phyloP scores from a whole-genome alignment of 2,113 vertebrate genomes.

The Gymnobelideus leadbeateri region DNA sequence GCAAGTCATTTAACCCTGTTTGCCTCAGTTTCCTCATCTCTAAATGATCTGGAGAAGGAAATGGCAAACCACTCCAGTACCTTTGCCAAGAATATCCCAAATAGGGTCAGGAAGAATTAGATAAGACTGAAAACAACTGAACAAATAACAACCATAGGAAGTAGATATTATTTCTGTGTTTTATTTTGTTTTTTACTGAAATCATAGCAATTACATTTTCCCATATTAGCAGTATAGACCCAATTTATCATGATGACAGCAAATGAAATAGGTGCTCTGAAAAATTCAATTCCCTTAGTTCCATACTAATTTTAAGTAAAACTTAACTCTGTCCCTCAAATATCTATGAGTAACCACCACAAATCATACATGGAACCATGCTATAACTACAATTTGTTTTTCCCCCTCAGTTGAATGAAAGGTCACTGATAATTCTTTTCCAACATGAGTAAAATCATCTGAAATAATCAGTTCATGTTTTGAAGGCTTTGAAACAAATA shows the following conservation, averaged over 20 bases:
- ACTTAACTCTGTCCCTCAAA: not conserved
- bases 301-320: not conserved
- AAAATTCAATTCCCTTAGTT: not conserved
- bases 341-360: not conserved
- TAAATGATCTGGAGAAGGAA: not conserved
- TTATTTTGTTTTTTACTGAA: not conserved
- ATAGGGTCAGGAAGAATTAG: not conserved
- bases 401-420: conserved; percentile 46
- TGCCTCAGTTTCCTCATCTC: not conserved
- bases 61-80: not conserved
- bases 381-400: conserved; percentile 1
- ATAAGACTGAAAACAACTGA: not conserved
- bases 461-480: conserved; percentile 26
- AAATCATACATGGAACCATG: not conserved
- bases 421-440: conserved; percentile 36
- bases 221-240: not conserved
- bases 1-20: not conserved
- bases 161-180: not conserved
- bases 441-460: conserved; percentile 4
- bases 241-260: not conserved
- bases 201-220: not conserved
- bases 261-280: not conserved
- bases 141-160: not conserved
- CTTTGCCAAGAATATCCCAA: not conserved
- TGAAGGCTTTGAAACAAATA: conserved; percentile 59